A percentile compares a stretch with the other conserved stretches of the same genome.
Conservation (phyloP, 37 sponge, comb jelly and placozoan genomes). For the Aphrocallistes beatrix region DNA sequence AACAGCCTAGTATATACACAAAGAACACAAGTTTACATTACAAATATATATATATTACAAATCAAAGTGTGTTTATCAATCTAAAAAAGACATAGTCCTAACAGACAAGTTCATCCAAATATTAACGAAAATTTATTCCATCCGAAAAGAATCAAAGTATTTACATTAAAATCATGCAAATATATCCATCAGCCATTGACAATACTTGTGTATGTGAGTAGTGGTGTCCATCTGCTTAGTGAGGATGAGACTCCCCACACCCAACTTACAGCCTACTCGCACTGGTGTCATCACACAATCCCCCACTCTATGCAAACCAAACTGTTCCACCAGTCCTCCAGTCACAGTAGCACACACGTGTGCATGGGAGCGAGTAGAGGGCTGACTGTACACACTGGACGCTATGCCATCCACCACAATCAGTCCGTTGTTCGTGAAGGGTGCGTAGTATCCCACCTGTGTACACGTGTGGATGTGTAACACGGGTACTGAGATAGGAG, state of each 20-base stretch:
- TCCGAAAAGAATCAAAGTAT: too few relatives aligned
- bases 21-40: too few relatives aligned
- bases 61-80: too few relatives aligned
- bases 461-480: background rate
- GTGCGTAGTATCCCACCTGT: constrained; percentile 5
- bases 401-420: constrained; percentile 15
- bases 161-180: too few relatives aligned
- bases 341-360: background rate
- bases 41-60: too few relatives aligned
- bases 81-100: too few relatives aligned
- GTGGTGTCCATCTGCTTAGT: background rate
- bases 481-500: background rate
- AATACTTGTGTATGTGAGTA: constrained; percentile 13
- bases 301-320: constrained; percentile 17
- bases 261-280: background rate
- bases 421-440: constrained; percentile 13
- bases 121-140: too few relatives aligned
- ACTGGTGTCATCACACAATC: constrained; percentile 14
- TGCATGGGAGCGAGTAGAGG: background rate
- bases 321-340: constrained; percentile 2
- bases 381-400: background rate
- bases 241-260: background rate
- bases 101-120: too few relatives aligned
- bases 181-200: too few relatives aligned
- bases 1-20: too few relatives aligned